A percentile compares a stretch with the other conserved stretches of the same genome.
phyloP scores from a whole-genome alignment of 2,888 invertebrate genomes.

The Exephanes ischioxanthus region DNA sequence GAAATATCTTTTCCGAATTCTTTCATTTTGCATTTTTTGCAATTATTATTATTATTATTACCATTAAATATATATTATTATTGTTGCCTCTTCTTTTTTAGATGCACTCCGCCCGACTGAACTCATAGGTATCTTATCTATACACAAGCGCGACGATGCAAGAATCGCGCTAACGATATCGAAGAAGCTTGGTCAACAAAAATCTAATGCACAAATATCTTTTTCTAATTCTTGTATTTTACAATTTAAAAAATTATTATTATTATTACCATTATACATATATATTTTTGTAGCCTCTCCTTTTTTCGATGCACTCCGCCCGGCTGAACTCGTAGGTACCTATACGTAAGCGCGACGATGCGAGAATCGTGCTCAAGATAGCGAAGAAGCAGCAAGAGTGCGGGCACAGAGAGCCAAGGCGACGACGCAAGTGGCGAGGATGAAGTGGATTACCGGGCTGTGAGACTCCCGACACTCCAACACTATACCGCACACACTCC shows the following conservation, averaged over 20 bases:
- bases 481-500: slow-evolving; percentile 52
- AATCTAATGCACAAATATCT: no score
- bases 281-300: slow-evolving; percentile 38
- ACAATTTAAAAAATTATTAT: no score
- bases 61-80: neutral
- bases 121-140: neutral
- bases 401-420: slow-evolving; percentile 52
- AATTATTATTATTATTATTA: no score
- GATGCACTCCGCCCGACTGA: no score
- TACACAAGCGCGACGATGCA: slow-evolving; percentile 64
- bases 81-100: neutral
- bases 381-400: slow-evolving; percentile 64
- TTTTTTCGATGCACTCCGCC: slow-evolving; percentile 45
- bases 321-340: slow-evolving; percentile 32
- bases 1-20: no score
- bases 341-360: slow-evolving; percentile 64
- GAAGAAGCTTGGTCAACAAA: no score
- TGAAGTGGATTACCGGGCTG: slow-evolving; percentile 74
- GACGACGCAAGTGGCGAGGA: slow-evolving; percentile 70
- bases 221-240: no score
- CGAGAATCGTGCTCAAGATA: slow-evolving; percentile 69
- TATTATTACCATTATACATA: no score
- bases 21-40: no score
- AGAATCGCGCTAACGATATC: slow-evolving; percentile 58
- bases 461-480: slow-evolving; percentile 54